Conservation (phyloP, 2,888 invertebrate genomes). For the Harmothoe impar region DNA sequence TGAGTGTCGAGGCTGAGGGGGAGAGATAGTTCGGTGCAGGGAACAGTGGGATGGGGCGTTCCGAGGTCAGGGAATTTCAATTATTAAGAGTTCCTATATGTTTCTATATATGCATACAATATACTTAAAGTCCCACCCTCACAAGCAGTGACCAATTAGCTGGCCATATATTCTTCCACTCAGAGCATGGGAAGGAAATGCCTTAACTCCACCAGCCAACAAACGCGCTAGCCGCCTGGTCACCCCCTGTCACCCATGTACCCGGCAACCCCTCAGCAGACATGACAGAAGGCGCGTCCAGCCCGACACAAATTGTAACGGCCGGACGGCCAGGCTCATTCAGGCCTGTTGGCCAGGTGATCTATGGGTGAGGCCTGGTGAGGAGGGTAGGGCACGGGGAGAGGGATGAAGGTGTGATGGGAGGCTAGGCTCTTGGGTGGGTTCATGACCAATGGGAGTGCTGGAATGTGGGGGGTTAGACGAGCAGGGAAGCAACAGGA, state of each 20-base stretch:
- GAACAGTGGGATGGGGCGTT: background rate
- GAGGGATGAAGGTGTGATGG: background rate
- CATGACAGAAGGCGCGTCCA: background rate
- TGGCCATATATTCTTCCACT: no score
- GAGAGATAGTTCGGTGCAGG: background rate
- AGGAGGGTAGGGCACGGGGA: conserved; percentile 37
- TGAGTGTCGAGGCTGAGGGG: background rate
- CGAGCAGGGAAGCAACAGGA: conserved; percentile 9
- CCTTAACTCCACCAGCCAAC: background rate
- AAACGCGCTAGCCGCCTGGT: background rate
- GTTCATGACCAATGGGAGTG: conserved; percentile 2
- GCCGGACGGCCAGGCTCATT: conserved; percentile 8
- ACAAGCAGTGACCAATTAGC: no score
- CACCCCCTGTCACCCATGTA: background rate
- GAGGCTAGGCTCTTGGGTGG: background rate
- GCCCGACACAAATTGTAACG: conserved; percentile 43
- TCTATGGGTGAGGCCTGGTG: conserved; percentile 1
- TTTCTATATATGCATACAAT: no score
- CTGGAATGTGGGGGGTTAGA: background rate
- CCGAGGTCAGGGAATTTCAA: no score
- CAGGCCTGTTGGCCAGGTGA: conserved; percentile 21
- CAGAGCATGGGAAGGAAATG: background rate
- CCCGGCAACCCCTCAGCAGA: background rate
- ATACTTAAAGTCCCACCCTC: no score
- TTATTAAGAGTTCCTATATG: no score